Evolutionary conservation across 2,888 invertebrate genomes (phyloP).

Genomic region (Aricia artaxerxes): DNA sequence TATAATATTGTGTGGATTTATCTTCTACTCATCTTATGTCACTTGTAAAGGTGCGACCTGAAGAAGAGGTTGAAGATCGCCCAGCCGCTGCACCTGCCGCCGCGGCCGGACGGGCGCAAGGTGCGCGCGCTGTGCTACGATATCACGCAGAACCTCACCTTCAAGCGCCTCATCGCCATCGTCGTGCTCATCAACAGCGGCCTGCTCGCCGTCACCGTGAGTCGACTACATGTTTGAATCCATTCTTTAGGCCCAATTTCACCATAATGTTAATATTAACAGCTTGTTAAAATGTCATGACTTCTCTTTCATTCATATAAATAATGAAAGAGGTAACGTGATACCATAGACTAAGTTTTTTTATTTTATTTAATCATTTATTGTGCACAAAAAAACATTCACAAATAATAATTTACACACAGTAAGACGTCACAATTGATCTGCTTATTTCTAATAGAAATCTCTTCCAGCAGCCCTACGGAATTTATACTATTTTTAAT

Average conservation of each 20-base stretch:
- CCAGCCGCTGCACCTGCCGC: constrained; percentile 98
- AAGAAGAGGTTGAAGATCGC: constrained; percentile 99
- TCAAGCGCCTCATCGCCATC: constrained; percentile 96
- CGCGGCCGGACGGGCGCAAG: constrained; percentile 95
- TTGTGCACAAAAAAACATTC: too few relatives aligned
- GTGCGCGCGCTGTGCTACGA: constrained; percentile 98
- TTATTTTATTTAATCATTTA: too few relatives aligned
- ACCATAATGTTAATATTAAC: too few relatives aligned
- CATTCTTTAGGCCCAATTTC: too few relatives aligned
- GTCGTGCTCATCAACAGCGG: constrained; percentile 96
- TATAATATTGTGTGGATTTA: background rate
- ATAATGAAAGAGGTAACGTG: too few relatives aligned
- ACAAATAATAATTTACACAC: too few relatives aligned
- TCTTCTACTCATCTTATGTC: background rate
- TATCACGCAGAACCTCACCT: constrained; percentile 97
- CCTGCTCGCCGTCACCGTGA: constrained; percentile 93
- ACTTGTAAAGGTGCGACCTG: constrained; percentile 90
- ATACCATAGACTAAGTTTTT: too few relatives aligned
- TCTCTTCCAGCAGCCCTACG: too few relatives aligned
- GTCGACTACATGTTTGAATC: constrained; percentile 42
- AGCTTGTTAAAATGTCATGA: background rate
- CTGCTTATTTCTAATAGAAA: too few relatives aligned
- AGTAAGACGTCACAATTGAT: too few relatives aligned
- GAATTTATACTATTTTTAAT: too few relatives aligned
- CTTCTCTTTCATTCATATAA: too few relatives aligned